Percentiles rank a stretch among this genome's conserved stretches.
These are phyloP conservation scores for Apodemus sylvaticus DNA, from an alignment of 2,113 vertebrate genomes.

Conservation along the genomic window DNA sequence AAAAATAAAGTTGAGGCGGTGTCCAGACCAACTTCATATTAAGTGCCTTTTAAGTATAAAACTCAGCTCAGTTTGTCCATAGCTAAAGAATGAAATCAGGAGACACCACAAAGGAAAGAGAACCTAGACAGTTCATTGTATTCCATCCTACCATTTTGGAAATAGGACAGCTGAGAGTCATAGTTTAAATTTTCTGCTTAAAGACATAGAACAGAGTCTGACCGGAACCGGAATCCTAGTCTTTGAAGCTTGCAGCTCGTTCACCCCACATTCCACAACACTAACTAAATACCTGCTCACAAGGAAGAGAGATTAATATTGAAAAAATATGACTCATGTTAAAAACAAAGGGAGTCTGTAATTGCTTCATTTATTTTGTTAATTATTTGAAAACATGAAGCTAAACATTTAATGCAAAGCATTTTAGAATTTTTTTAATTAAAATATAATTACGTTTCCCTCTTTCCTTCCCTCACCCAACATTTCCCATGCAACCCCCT, in stretches of 20 bases:
- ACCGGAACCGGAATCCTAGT: background rate
- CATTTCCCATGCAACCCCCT: background rate
- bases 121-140: background rate
- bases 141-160: background rate
- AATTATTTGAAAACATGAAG: slow-evolving; percentile 24
- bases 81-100: slow-evolving; percentile 30
- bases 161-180: background rate
- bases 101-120: background rate
- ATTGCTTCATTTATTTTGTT: slow-evolving; percentile 31
- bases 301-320: background rate
- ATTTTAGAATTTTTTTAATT: background rate
- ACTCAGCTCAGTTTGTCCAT: background rate
- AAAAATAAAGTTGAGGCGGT: background rate
- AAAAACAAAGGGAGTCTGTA: background rate
- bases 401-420: slow-evolving; percentile 53
- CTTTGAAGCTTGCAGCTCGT: slow-evolving; percentile 7
- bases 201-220: background rate
- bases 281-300: background rate
- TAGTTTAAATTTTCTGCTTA: slow-evolving; percentile 1
- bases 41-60: slow-evolving; percentile 34
- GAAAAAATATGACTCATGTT: slow-evolving; percentile 26
- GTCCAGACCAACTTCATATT: slow-evolving; percentile 26
- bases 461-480: background rate
- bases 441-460: background rate
- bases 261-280: background rate